Evolutionary conservation across 2,113 vertebrate species (phyloP), one percentile per base, ranked within the genome.

Genomic region (Zapornia atra): DNA sequence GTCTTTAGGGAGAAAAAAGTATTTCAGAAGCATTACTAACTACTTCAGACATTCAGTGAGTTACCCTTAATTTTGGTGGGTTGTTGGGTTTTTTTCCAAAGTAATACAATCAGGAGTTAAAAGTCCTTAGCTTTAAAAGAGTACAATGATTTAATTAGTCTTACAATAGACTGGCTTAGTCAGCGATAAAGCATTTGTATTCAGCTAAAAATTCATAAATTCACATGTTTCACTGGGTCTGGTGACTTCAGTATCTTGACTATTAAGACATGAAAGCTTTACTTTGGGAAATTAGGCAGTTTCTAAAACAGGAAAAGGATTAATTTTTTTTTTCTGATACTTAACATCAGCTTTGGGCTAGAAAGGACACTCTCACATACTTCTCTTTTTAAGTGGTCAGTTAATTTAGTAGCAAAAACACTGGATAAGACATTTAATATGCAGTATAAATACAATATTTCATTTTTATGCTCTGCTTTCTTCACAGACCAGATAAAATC

Each of bases 121-220:
- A 96, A 91, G 70, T 53, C 70, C 87, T 65, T 65, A 50, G 29
- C 88, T 91, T 90, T 80, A 46, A 54, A 85, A 89, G 26, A 86
- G 24, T 29, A 63, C 65, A 79, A 29, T 72, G 33, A 63, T 92
- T 95, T 93, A 95, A 97, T 96, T 95, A 76, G 33, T 92, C 92
- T 94, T 93, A 85, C 44, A 80, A 46, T 46, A 72, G 65, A 93
- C 87, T 51, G n/a, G 54, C 77, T 91, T 87, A 92, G 83, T 96
- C 96, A 96, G 96, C 92, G 88, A 57, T 71, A 38, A 64, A 80
- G n/a, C 42, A 93, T 89, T 94, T 87, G 61, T 79, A 89, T 76
- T 96, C 86, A 84, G 80, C 86, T 87, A 80, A 93, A 88, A 95
- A 88, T 75, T 86, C 11, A 93, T 82, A 93, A 93, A 65, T 22